A percentile compares a stretch with the other conserved stretches of the same genome.
Conservation (phyloP, 2,888 invertebrate genomes). For the Incurvaria masculella region DNA sequence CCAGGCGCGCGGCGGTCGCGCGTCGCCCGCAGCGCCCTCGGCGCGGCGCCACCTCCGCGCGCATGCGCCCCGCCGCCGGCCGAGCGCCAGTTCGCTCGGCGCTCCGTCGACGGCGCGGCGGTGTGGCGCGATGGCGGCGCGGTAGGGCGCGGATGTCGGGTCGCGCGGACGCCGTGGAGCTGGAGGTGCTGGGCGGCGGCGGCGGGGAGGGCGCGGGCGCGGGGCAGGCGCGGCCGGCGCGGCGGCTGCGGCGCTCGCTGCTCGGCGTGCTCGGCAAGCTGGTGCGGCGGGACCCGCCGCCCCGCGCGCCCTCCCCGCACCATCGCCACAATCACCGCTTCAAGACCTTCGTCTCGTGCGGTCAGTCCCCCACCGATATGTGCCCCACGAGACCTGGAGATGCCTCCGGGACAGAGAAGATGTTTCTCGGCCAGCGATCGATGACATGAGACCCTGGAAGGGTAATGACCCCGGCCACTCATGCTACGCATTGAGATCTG, state of each 20-base stretch:
- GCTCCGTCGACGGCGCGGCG: slow-evolving; percentile 22
- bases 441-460: no score
- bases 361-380: slow-evolving; percentile 26
- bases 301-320: slow-evolving; percentile 44
- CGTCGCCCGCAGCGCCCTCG: neutral
- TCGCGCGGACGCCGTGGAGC: slow-evolving; percentile 73
- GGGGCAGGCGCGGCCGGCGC: slow-evolving; percentile 64
- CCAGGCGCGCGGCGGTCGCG: slow-evolving; percentile 19
- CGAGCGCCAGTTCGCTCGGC: slow-evolving; percentile 8
- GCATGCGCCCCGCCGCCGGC: slow-evolving; percentile 28
- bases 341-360: slow-evolving; percentile 50
- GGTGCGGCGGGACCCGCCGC: slow-evolving; percentile 52
- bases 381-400: neutral
- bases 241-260: slow-evolving; percentile 66
- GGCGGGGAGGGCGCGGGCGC: slow-evolving; percentile 66
- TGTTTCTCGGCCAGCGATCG: no score
- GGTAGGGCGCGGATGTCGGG: slow-evolving; percentile 76
- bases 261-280: slow-evolving; percentile 62
- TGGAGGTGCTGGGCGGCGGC: slow-evolving; percentile 78
- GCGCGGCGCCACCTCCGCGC: slow-evolving; percentile 14
- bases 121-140: slow-evolving; percentile 63
- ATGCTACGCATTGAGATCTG: no score
- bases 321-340: slow-evolving; percentile 57
- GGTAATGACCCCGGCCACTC: no score
- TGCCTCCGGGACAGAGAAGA: neutral